Percentiles rank a stretch among this genome's conserved stretches.
phyloP scores from a whole-genome alignment of 2,888 invertebrate species.

The Sminthurides aquaticus region DNA sequence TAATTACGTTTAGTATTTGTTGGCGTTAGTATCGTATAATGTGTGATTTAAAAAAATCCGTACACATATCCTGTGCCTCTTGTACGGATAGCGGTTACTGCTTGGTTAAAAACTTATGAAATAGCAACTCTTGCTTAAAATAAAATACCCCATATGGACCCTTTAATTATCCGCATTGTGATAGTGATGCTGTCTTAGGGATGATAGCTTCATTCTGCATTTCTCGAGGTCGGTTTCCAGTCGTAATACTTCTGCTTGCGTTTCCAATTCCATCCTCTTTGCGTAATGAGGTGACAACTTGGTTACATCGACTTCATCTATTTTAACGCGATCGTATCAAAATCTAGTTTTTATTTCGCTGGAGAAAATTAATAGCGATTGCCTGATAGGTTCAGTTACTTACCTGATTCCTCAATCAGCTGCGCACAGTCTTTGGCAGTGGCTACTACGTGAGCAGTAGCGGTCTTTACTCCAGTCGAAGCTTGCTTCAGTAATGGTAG shows the following conservation, averaged over 20 bases:
- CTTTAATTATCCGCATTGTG: constrained; percentile 48
- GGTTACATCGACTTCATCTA: constrained; percentile 83
- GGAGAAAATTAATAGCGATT: constrained; percentile 1
- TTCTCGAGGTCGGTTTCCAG: constrained; percentile 82
- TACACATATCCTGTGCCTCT: too few relatives aligned
- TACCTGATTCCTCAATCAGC: constrained; percentile 73
- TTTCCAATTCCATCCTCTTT: constrained; percentile 94
- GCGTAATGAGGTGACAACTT: constrained; percentile 86
- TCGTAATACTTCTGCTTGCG: constrained; percentile 81
- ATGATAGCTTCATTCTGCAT: constrained; percentile 75
- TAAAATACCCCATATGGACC: too few relatives aligned
- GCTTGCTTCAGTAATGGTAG: constrained; percentile 75
- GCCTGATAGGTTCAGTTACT: constrained; percentile 19
- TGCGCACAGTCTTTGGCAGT: constrained; percentile 84
- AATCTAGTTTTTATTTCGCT: constrained; percentile 8
- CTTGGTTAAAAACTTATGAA: too few relatives aligned
- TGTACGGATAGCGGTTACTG: too few relatives aligned
- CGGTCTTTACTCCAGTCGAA: constrained; percentile 79
- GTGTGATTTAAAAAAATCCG: too few relatives aligned
- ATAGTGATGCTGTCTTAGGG: constrained; percentile 86
- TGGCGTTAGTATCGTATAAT: too few relatives aligned
- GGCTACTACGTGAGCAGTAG: constrained; percentile 87
- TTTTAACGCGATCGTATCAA: constrained; percentile 17
- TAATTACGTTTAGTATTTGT: too few relatives aligned
- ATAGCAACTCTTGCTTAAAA: too few relatives aligned